A percentile compares a stretch with the other conserved stretches of the same genome.
Evolutionary conservation across 2,888 invertebrate species (phyloP).

Genomic region (Heterodera filipjevi): DNA sequence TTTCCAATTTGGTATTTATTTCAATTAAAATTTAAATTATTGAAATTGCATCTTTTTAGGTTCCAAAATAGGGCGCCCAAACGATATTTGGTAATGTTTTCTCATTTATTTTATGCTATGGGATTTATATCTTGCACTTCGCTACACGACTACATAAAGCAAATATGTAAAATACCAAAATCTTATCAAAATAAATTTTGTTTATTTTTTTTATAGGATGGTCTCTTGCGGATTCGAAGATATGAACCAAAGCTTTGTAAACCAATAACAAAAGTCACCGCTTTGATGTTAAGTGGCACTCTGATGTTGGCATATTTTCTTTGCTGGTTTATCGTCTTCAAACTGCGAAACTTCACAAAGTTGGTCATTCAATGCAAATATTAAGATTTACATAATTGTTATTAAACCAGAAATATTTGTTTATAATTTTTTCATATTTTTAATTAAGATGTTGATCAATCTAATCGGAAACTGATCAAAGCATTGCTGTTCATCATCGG

Average conservation of each 20-base stretch:
- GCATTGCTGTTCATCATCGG: not conserved
- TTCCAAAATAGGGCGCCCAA: not conserved
- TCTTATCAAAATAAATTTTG: not conserved
- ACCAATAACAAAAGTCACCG: not conserved
- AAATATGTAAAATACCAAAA: not conserved
- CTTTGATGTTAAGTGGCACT: not conserved
- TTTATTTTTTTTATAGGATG: not conserved
- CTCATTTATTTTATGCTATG: not conserved
- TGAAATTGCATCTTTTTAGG: too few relatives aligned
- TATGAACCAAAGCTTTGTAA: not conserved
- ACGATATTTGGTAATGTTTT: not conserved
- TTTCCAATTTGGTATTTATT: constrained; percentile 7
- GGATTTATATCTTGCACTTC: not conserved
- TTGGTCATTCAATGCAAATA: not conserved
- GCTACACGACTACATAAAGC: not conserved
- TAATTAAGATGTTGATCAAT: not conserved
- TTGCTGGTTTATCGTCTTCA: not conserved
- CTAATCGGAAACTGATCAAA: constrained; percentile 6
- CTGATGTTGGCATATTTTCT: not conserved
- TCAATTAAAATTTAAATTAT: not conserved
- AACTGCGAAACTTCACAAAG: not conserved
- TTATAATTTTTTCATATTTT: too few relatives aligned
- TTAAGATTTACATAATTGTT: too few relatives aligned
- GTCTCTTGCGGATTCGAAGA: not conserved
- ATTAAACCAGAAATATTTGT: too few relatives aligned